These are phyloP conservation scores for Drosophila subobscura DNA, from an alignment of 1,140 invertebrate genomes.

Conservation along the genomic window DNA sequence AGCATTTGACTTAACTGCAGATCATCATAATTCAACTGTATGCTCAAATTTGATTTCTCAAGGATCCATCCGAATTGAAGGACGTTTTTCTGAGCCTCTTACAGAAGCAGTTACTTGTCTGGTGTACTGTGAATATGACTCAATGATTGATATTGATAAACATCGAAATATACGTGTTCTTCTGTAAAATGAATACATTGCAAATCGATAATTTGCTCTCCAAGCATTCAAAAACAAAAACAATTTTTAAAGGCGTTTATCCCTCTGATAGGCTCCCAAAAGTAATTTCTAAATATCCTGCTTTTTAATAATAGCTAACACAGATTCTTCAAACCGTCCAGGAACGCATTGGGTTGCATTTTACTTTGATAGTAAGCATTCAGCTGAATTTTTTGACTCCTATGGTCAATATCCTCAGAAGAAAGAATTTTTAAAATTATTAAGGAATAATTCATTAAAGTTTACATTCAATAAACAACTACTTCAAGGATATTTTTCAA, in stretches of 20 bases:
- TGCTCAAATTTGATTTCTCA: slow-evolving; percentile 5
- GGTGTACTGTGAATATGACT: slow-evolving; percentile 1
- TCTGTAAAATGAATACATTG: background rate
- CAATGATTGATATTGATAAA: slow-evolving; percentile 1
- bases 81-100: background rate
- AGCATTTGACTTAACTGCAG: too few relatives aligned
- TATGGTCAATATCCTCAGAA: too few relatives aligned
- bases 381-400: background rate
- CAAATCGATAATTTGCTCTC: too few relatives aligned
- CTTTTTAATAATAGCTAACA: background rate
- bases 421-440: too few relatives aligned
- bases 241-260: too few relatives aligned
- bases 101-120: background rate
- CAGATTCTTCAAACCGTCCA: background rate
- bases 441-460: background rate
- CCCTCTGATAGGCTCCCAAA: too few relatives aligned
- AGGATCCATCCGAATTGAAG: background rate
- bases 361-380: background rate
- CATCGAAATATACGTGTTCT: background rate
- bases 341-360: background rate
- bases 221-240: background rate
- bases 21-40: background rate
- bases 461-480: background rate
- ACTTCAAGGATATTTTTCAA: background rate
- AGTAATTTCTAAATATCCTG: background rate